Percentiles rank a stretch among this genome's conserved stretches.
phyloP scores from a whole-genome alignment of 2,113 vertebrate genomes.

The Galeopterus variegatus region DNA sequence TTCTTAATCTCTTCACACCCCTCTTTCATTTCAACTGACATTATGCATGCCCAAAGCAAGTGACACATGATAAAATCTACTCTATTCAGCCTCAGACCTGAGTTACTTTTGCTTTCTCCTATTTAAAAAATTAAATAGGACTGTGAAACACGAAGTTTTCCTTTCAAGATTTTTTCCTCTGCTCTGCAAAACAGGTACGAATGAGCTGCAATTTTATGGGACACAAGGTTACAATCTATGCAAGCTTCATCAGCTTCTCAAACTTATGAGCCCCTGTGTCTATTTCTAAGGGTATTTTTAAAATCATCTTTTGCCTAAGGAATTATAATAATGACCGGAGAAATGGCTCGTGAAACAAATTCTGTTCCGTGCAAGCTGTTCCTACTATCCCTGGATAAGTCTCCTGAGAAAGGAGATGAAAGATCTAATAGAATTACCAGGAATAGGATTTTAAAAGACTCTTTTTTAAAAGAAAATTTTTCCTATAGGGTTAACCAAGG shows the following conservation, averaged over 20 bases:
- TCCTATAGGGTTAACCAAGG: not conserved
- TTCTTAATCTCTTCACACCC: slow-evolving; percentile 45
- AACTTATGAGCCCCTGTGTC: not conserved
- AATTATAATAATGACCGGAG: slow-evolving; percentile 65
- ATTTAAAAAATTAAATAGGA: slow-evolving; percentile 46
- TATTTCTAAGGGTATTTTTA: slow-evolving; percentile 68
- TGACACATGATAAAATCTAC: not conserved
- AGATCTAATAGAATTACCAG: slow-evolving; percentile 56
- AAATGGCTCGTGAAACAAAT: slow-evolving; percentile 80
- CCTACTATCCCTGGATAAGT: slow-evolving; percentile 16
- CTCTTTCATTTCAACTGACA: slow-evolving; percentile 55
- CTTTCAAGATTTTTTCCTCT: slow-evolving; percentile 50
- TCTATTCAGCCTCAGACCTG: not conserved
- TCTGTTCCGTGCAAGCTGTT: slow-evolving; percentile 55
- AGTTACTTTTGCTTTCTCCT: not conserved
- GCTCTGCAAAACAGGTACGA: slow-evolving; percentile 25
- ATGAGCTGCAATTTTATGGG: slow-evolving; percentile 44
- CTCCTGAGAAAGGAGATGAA: slow-evolving; percentile 64
- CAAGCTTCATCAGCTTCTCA: slow-evolving; percentile 75
- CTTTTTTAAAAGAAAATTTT: slow-evolving; percentile 68
- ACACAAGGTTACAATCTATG: slow-evolving; percentile 20
- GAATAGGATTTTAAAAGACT: slow-evolving; percentile 46
- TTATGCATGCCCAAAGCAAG: slow-evolving; percentile 36
- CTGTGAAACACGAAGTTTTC: not conserved
- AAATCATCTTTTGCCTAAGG: slow-evolving; percentile 76